Evolutionary conservation across 2,888 invertebrate genomes (phyloP), one percentile per base, ranked within the genome.

Genomic region (Philereme vetulata): DNA sequence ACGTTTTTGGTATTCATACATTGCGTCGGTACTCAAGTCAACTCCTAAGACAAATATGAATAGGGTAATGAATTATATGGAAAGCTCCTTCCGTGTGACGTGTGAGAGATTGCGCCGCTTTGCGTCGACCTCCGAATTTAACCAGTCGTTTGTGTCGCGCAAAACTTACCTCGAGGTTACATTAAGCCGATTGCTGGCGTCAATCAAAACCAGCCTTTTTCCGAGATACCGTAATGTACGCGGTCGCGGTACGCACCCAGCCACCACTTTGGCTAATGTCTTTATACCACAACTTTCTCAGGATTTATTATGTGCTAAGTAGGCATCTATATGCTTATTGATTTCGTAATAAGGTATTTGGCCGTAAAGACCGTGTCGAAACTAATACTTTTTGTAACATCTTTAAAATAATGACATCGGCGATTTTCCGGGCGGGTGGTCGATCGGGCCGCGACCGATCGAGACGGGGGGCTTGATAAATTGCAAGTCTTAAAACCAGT

Each of bases 401-500:
- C 77, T 73, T 75, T 77, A 75, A 78, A 80, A 78, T 81, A 82
- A 81, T 74, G 81, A 79, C 80, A 75, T 75, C 71, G 73, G 76
- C 81, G 72, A 84, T 87, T 88, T 87, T 84, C 84, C 82, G 78
- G 77, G 72, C 71, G 79, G 78, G 73, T 78, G 79, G 76, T 71
- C 66, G 72, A 77, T 74, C 75, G 74, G 72, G 75, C 77, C 72
- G 71, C 70, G 76, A 81, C 80, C 82, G 82, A 85, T 85, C 81
- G 78, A 81, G 81, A 76, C 76, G 77, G 78, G 76, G 78, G 78
- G 78, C 80, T 81, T 93, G 93, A 94, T 93, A 94, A 93, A 94
- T 94, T 93, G 92, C 93, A 86, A 86, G 91, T 90, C 92, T 93
- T 93, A 91, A 89, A 92, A 91, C 89, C 90, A 86, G 90, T 93